Conservation (phyloP, 2,888 invertebrate species). For the Chrysodeixis includens region DNA sequence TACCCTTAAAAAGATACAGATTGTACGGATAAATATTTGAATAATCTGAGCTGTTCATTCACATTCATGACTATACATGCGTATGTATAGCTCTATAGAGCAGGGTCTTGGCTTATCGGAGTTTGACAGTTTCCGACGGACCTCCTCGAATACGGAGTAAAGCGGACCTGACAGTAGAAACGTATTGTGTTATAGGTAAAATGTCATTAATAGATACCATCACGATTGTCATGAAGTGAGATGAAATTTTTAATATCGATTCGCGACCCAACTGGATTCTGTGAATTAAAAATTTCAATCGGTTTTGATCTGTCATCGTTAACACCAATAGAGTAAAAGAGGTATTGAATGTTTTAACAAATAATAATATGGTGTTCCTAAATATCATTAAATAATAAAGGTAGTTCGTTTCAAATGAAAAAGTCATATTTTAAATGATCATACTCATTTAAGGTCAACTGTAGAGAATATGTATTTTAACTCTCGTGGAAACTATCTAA, state of each 20-base stretch:
- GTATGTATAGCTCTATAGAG: conserved; percentile 14
- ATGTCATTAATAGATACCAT: neutral
- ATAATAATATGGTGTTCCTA: too few relatives aligned
- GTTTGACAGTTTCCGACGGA: conserved; percentile 45
- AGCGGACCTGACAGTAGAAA: conserved; percentile 11
- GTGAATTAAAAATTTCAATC: too few relatives aligned
- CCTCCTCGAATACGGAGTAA: conserved; percentile 18
- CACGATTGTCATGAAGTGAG: neutral
- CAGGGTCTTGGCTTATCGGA: conserved; percentile 16
- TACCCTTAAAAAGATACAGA: neutral
- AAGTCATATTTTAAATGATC: neutral
- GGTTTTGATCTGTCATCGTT: too few relatives aligned
- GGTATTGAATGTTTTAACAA: too few relatives aligned
- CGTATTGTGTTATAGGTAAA: neutral
- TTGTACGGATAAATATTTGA: neutral
- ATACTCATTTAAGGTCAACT: neutral
- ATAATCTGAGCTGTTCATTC: conserved; percentile 6
- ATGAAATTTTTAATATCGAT: neutral
- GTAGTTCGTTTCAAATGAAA: neutral
- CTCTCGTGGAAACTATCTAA: neutral
- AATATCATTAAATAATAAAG: too few relatives aligned
- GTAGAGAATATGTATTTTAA: neutral
- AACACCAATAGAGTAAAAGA: too few relatives aligned
- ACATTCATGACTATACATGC: conserved; percentile 29
- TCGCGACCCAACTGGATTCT: too few relatives aligned